Percentiles rank a stretch among this genome's conserved stretches.
Evolutionary conservation across 2,113 vertebrate genomes (phyloP).

Genomic region (Miniopterus natalensis): DNA sequence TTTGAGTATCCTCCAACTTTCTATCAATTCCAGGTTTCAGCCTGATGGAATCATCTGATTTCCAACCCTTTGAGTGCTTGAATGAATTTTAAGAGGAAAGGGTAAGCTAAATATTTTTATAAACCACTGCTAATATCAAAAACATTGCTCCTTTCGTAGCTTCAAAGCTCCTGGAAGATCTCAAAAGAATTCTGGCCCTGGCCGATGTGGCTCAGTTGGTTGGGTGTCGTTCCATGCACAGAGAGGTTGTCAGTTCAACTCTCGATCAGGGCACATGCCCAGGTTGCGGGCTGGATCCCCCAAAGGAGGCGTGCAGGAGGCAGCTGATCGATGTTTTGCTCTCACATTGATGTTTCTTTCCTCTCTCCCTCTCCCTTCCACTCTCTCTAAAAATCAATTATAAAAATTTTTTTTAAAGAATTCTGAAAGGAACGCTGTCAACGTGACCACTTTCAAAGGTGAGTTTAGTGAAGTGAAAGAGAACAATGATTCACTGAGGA

Average conservation of each 20-base stretch:
- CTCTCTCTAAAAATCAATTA: too few species aligned
- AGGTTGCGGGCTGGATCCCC: too few species aligned
- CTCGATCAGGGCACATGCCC: too few species aligned
- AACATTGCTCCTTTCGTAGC: not conserved
- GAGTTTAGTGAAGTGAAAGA: not conserved
- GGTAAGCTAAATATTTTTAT: not conserved
- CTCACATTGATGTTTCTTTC: too few species aligned
- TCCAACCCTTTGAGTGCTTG: not conserved
- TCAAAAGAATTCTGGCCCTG: not conserved
- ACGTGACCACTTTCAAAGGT: not conserved
- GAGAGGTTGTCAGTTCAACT: too few species aligned
- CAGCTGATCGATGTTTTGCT: too few species aligned
- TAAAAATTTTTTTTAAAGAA: not conserved
- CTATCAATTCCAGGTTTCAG: slow-evolving; percentile 59
- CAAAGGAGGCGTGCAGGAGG: too few species aligned
- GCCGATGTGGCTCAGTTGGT: too few species aligned
- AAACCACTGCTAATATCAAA: slow-evolving; percentile 24
- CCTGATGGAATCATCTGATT: slow-evolving; percentile 23
- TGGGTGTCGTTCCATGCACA: too few species aligned
- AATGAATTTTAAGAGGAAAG: slow-evolving; percentile 44
- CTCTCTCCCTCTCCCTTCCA: too few species aligned
- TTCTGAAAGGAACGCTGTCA: not conserved
- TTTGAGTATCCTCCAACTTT: not conserved
- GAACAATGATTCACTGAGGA: not conserved
- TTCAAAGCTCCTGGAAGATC: not conserved